Evolutionary conservation across 1,140 invertebrate genomes (phyloP).

Genomic region (Melipona quadrifasciata): DNA sequence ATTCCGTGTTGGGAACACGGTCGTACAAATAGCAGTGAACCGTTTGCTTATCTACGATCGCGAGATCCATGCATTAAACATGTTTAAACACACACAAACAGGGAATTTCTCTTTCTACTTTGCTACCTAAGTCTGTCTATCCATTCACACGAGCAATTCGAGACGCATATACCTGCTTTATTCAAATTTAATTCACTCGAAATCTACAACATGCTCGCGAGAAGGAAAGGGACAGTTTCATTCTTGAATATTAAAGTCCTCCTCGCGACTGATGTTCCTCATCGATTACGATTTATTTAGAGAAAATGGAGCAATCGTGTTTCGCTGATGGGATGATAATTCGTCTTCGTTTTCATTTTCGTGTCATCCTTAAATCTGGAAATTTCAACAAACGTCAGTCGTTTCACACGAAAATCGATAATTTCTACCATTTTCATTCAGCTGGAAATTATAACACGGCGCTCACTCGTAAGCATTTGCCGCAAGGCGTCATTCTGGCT

Average conservation of each 20-base stretch:
- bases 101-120: constrained; percentile 30
- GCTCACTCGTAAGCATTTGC: constrained; percentile 54
- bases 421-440: background rate
- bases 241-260: background rate
- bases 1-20: constrained; percentile 44
- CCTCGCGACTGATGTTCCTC: no score
- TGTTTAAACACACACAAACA: constrained; percentile 60
- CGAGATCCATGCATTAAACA: constrained; percentile 69
- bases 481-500: constrained; percentile 30
- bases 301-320: background rate
- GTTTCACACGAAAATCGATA: background rate
- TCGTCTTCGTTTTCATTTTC: background rate
- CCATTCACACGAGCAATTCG: constrained; percentile 7
- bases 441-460: background rate
- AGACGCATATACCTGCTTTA: background rate
- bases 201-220: background rate
- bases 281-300: background rate
- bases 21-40: constrained; percentile 58
- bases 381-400: background rate
- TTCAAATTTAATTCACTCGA: no score
- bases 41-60: constrained; percentile 57
- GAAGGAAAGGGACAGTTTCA: background rate
- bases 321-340: background rate
- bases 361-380: background rate
- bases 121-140: constrained; percentile 18